Evolutionary conservation across 2,797 vertebrate species (phyloP), one percentile per base, ranked within the genome.

Genomic region (Huso huso): DNA sequence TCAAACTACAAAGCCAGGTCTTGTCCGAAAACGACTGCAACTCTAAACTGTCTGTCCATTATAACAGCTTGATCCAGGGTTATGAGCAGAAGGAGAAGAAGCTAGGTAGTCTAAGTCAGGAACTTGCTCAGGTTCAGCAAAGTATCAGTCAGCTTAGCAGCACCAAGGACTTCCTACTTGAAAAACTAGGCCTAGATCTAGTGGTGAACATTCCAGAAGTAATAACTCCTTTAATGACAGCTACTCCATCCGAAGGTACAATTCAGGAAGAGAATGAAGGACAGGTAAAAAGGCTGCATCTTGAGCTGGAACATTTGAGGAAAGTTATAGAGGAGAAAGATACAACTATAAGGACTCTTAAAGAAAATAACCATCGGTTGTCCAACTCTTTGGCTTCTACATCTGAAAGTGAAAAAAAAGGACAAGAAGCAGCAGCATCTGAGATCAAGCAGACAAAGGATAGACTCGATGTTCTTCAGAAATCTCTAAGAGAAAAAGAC

Each of bases 1-100:
- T 95, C 8, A 91, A 88, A 7, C 92, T 99, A 48, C 95, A 97
- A 74, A 85, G 90, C 4, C 93, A 95, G 74, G 91, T 98, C 48
- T 83, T 87, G 0, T 85, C 90, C 0, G 96, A 99, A 79, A 94
- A 83, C 0, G 94, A 96, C 69, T 94, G 89, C 69, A 95, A 87
- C 79, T 94, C 93, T 61, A 87, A 92, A 65, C 81, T 99, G 49
- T 94, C 94, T 0, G 88, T 92, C 49, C 93, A 97, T 77, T 99
- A 98, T 68, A 77, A 88, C 9, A 88, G 86, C 2, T 86, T 99
- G 68, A 94, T 99, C 81, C 93, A 97, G 61, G 95, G 89, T 82
- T 98, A 99, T 0, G 96, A 99, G 78, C 91, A 88, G 73, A 99
- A 95, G 75, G 96, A 99, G 78, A 88, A 82, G 75, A 92, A 87